Evolutionary conservation across 2,888 invertebrate species (phyloP).

Genomic region (Ypsolopha sequella): DNA sequence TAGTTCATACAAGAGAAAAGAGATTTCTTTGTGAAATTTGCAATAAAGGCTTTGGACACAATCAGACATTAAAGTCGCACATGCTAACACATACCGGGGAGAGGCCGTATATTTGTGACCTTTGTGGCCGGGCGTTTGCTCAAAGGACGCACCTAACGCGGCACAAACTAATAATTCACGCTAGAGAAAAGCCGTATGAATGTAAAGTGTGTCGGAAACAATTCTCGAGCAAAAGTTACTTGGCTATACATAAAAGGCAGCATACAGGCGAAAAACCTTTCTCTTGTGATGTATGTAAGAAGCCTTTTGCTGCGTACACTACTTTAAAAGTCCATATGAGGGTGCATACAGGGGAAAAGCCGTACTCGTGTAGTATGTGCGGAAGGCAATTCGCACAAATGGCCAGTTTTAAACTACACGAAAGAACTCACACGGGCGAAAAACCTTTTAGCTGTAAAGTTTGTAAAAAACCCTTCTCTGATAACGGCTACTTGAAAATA

Average conservation of each 20-base stretch:
- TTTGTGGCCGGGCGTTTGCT: conserved; percentile 46
- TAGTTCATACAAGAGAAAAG: conserved; percentile 44
- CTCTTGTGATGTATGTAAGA: conserved; percentile 49
- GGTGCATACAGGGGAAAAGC: conserved; percentile 50
- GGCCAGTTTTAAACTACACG: conserved; percentile 53
- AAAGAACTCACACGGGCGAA: conserved; percentile 52
- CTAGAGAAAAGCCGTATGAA: conserved; percentile 39
- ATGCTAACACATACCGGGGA: conserved; percentile 53
- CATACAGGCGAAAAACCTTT: conserved; percentile 51
- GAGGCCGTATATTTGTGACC: conserved; percentile 48
- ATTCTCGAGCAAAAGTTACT: conserved; percentile 54
- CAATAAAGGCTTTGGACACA: conserved; percentile 32
- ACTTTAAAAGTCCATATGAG: conserved; percentile 57
- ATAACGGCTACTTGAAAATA: conserved; percentile 56
- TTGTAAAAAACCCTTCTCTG: conserved; percentile 52
- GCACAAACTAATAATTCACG: conserved; percentile 52
- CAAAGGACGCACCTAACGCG: conserved; percentile 51
- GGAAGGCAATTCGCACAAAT: conserved; percentile 49
- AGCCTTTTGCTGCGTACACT: conserved; percentile 51
- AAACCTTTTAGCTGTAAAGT: conserved; percentile 42
- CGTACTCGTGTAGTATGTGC: conserved; percentile 48
- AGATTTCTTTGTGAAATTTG: conserved; percentile 42
- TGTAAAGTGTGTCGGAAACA: conserved; percentile 48
- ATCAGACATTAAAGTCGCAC: conserved; percentile 52
- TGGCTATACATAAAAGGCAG: conserved; percentile 46